Conservation (phyloP, 1,140 invertebrate genomes). For the Trichonephila clavata region DNA sequence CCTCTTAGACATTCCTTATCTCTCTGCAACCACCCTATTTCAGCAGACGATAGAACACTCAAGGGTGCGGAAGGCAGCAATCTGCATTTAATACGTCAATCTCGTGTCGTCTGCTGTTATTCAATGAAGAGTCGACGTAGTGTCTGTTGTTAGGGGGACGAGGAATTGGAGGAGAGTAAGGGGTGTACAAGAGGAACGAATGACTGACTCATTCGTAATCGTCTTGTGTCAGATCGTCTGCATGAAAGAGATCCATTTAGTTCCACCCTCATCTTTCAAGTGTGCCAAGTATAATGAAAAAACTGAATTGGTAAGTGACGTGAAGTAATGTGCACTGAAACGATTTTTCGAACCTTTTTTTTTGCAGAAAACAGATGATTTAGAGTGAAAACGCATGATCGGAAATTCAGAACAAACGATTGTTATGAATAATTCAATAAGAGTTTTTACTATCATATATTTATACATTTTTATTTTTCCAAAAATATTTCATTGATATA, state of each 20-base stretch:
- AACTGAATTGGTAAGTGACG: too few relatives aligned
- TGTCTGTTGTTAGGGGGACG: not conserved
- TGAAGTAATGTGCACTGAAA: too few relatives aligned
- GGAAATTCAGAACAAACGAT: too few relatives aligned
- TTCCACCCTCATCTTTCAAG: not conserved
- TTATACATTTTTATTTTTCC: too few relatives aligned
- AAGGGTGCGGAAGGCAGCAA: slow-evolving; percentile 1
- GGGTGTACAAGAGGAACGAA: not conserved
- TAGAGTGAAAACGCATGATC: too few relatives aligned
- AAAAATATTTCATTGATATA: too few relatives aligned
- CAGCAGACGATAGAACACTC: not conserved
- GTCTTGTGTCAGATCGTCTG: not conserved
- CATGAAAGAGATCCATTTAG: not conserved
- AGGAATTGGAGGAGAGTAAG: not conserved
- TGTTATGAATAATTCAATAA: too few relatives aligned
- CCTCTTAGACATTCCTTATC: not conserved
- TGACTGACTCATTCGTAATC: not conserved
- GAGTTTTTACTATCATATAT: too few relatives aligned
- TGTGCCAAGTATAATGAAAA: not conserved
- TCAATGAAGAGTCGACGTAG: not conserved
- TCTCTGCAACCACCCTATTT: not conserved
- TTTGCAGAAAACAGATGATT: too few relatives aligned
- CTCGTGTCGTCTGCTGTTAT: slow-evolving; percentile 6
- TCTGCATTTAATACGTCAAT: slow-evolving; percentile 22
- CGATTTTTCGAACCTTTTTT: too few relatives aligned